Evolutionary conservation across 2,113 vertebrate genomes (phyloP).

Genomic region (Romanogobio albipinnatus): DNA sequence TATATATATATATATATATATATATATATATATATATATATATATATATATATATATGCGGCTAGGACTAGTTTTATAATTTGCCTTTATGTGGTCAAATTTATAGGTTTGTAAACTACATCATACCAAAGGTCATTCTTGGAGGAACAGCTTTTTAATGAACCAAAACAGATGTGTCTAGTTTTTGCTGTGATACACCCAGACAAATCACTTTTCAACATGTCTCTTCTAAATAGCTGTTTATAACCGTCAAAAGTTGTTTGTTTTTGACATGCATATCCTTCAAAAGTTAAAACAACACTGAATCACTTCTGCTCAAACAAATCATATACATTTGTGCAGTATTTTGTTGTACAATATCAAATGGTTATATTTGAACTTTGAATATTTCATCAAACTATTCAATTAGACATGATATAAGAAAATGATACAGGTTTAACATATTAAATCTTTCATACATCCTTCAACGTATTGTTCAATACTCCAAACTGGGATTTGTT

Average conservation of each 20-base stretch:
- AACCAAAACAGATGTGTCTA: conserved; percentile 73
- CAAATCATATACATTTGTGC: neutral
- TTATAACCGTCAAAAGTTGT: neutral
- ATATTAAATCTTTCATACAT: neutral
- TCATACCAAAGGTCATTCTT: conserved; percentile 51
- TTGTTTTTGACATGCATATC: neutral
- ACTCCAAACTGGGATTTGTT: neutral
- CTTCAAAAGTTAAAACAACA: neutral
- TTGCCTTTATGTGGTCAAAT: conserved; percentile 71
- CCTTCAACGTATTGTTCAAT: neutral
- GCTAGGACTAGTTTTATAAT: conserved; percentile 56
- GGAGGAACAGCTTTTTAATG: conserved; percentile 58
- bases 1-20: conserved; percentile 47
- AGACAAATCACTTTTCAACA: conserved; percentile 63
- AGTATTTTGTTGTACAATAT: neutral
- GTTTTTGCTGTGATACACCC: conserved; percentile 75
- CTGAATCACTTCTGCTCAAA: neutral
- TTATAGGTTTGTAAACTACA: conserved; percentile 61
- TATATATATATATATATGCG: conserved; percentile 40
- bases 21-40: conserved; percentile 30
- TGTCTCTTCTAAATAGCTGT: neutral
- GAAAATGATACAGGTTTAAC: neutral
- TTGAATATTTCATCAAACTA: neutral
- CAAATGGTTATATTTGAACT: neutral
- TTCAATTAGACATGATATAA: neutral